Percentiles rank a stretch among this genome's conserved stretches.
phyloP scores from a whole-genome alignment of 1,140 invertebrate species.

The Hyposmocoma kahamanoa region DNA sequence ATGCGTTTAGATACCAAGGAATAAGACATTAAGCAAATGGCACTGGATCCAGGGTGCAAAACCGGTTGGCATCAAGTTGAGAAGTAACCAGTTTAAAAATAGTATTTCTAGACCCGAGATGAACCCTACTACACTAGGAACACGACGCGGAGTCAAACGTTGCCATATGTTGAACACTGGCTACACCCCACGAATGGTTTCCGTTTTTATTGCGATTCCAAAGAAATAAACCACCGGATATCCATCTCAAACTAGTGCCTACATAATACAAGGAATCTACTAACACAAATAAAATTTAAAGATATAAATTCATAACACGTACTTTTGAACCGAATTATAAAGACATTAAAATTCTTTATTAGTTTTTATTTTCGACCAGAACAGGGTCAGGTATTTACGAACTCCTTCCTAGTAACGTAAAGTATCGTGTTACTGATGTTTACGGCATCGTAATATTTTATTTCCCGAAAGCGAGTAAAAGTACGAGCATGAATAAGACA shows the following conservation, averaged over 20 bases:
- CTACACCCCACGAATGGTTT: background rate
- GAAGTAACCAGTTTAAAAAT: background rate
- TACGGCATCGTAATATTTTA: background rate
- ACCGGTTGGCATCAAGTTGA: background rate
- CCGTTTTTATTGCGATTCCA: no score
- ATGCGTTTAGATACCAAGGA: background rate
- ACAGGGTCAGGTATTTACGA: background rate
- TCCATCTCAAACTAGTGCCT: no score
- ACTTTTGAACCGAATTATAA: background rate
- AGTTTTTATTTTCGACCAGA: background rate
- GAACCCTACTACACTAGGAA: background rate
- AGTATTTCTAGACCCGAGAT: background rate
- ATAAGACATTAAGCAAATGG: slow-evolving; percentile 3
- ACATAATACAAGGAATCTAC: no score
- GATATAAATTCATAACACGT: background rate
- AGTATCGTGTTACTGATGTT: slow-evolving; percentile 1
- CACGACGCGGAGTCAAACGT: background rate
- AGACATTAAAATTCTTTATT: slow-evolving; percentile 1
- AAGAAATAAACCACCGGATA: no score
- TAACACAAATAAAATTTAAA: no score
- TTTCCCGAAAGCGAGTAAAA: no score
- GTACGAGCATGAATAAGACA: no score
- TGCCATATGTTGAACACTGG: background rate
- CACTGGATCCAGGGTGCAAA: background rate
- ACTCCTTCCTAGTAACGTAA: background rate